Conservation (phyloP, 2,888 invertebrate genomes). For the Drepanosiphum platanoidis region DNA sequence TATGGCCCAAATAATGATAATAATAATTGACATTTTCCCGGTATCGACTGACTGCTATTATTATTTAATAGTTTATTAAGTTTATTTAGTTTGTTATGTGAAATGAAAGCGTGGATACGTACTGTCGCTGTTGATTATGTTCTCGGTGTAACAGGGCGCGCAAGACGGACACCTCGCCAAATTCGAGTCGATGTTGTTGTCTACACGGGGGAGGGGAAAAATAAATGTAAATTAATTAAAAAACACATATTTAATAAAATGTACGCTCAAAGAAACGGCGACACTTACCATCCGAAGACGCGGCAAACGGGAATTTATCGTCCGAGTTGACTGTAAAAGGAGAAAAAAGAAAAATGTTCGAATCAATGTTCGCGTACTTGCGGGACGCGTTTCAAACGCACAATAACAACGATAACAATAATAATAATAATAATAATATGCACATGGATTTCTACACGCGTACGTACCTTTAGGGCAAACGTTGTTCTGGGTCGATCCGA, state of each 20-base stretch:
- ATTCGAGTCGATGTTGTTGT: slow-evolving; percentile 56
- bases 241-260: not conserved
- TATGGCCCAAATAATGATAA: too few species aligned
- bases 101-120: too few species aligned
- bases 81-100: too few species aligned
- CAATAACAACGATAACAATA: too few species aligned
- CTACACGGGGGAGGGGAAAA: not conserved
- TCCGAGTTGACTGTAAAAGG: slow-evolving; percentile 19
- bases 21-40: too few species aligned
- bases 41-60: too few species aligned
- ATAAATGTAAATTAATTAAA: not conserved
- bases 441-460: not conserved
- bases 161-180: slow-evolving; percentile 48
- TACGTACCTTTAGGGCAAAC: slow-evolving; percentile 46
- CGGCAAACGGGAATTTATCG: not conserved
- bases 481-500: slow-evolving; percentile 28
- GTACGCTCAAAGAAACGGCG: not conserved
- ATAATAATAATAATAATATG: not conserved
- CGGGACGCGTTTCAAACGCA: not conserved
- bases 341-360: not conserved
- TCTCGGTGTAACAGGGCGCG: slow-evolving; percentile 45
- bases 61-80: too few species aligned
- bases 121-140: slow-evolving; percentile 51
- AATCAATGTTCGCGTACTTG: not conserved
- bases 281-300: slow-evolving; percentile 27